phyloP scores from a whole-genome alignment of 2,113 vertebrate species.

The Solea solea region DNA sequence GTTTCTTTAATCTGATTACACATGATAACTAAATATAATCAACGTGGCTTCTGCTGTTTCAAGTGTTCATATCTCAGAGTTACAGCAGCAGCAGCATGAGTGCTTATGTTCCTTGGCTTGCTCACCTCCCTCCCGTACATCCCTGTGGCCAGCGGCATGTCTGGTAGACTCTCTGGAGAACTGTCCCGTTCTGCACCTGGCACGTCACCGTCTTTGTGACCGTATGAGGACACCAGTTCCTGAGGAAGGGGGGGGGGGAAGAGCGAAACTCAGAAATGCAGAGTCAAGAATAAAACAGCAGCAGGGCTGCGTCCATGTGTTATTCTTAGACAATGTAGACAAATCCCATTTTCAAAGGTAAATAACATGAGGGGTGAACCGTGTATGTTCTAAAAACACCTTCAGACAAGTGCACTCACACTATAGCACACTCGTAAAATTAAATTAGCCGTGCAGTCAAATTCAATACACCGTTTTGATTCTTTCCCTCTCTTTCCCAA shows the following conservation, averaged over 20 bases:
- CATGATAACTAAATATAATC: too few relatives aligned
- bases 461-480: constrained; percentile 14
- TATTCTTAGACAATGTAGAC: constrained; percentile 2
- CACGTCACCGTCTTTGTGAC: constrained; percentile 90
- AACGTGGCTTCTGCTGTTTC: background rate
- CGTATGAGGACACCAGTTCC: constrained; percentile 95
- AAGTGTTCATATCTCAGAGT: background rate
- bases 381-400: constrained; percentile 11
- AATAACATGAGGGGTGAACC: background rate
- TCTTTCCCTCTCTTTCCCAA: constrained; percentile 20
- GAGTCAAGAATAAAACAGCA: background rate
- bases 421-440: constrained; percentile 14
- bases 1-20: too few relatives aligned
- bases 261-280: constrained; percentile 1
- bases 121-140: constrained; percentile 90
- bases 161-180: constrained; percentile 92
- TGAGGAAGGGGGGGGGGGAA: constrained; percentile 61
- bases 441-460: constrained; percentile 37
- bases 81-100: background rate
- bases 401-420: constrained; percentile 7
- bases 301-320: background rate
- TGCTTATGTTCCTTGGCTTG: background rate
- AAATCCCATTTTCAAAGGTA: constrained; percentile 9
- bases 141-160: constrained; percentile 93
- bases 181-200: constrained; percentile 94